phyloP scores from a whole-genome alignment of 64 coral and sea anemone species.

The Pocillopora verrucosa region DNA sequence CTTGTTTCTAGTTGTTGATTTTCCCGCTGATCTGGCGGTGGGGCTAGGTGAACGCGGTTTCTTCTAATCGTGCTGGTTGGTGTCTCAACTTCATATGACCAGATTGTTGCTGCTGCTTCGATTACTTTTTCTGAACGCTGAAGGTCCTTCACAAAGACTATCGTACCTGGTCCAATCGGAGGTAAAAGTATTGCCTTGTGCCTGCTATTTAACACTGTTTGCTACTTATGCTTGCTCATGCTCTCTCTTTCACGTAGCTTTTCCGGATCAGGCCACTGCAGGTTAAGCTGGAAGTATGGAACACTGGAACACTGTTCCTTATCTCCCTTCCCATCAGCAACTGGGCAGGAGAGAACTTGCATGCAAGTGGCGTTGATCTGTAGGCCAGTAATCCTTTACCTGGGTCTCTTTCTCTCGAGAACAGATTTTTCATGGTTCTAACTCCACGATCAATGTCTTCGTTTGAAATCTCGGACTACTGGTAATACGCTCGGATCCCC shows the following conservation, averaged over 20 bases:
- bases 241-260: not conserved
- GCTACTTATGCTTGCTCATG: conserved; percentile 3
- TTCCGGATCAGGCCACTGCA: not conserved
- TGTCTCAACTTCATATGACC: not conserved
- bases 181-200: not conserved
- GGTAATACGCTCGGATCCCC: no score
- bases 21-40: not conserved
- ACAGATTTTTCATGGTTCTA: no score
- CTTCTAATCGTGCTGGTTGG: conserved; percentile 25
- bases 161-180: not conserved
- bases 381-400: no score
- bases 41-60: not conserved
- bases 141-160: conserved; percentile 5
- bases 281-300: no score
- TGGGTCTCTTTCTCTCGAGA: no score
- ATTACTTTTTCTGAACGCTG: not conserved
- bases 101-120: not conserved
- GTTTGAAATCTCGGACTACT: no score
- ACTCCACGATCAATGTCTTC: no score
- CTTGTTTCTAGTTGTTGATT: not conserved
- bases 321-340: no score
- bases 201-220: not conserved
- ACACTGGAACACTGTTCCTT: no score
- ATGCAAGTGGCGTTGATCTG: no score
- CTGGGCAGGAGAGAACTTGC: no score